Base-by-base conservation (phyloP, 2,113 vertebrate genomes). In the Callorhinus ursinus region DNA sequence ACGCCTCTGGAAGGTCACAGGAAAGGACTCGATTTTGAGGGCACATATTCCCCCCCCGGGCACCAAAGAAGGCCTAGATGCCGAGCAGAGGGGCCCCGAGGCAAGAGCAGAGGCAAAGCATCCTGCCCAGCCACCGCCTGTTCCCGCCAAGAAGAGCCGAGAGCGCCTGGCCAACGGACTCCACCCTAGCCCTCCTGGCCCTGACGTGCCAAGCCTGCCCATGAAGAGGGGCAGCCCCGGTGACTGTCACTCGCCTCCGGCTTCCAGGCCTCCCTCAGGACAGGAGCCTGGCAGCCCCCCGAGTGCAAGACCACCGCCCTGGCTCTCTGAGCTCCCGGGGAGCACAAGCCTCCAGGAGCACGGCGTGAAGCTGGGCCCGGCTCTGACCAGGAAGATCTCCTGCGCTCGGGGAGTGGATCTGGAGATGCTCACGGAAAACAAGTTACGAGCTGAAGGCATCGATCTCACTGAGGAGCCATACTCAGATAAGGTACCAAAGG, bases 381-480 rank as follows among this genome's bases (percentile, higher is more conserved):
- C 94, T 1, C 95, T 98, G 6, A 97, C 98, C 0, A 99, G 99
- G 97, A 99, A 99, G 93, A 95, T 98, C 21, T 99, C 99, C 59
- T 99, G 99, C 19, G 69, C 95, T 71, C 99, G 99, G 97, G 99
- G 99, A 67, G 97, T 99, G 26, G 99, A 99, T 97, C 98, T 99
- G 95, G 99, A 99, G 86, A 99, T 98, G 90, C 98, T 99, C 51
- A 99, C 99, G 55, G 99, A 99, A 90, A 99, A 99, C 92, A 99
- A 99, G 97, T 97, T 99, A 86, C 98, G 98, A 33, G 98, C 98
- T 0, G 99, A 99, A 97, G 99, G 99, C 93, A 99, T 99, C 36
- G 99, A 99, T 91, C 99, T 99, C n/a, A 99, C 99, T 0, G 99
- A 99, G 98, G 99, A 99, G 91, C 99, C 99, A 0, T 99, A 99